These are phyloP conservation scores for Phataginus tricuspis DNA, from an alignment of 2,797 vertebrate species.

Conservation along the genomic window DNA sequence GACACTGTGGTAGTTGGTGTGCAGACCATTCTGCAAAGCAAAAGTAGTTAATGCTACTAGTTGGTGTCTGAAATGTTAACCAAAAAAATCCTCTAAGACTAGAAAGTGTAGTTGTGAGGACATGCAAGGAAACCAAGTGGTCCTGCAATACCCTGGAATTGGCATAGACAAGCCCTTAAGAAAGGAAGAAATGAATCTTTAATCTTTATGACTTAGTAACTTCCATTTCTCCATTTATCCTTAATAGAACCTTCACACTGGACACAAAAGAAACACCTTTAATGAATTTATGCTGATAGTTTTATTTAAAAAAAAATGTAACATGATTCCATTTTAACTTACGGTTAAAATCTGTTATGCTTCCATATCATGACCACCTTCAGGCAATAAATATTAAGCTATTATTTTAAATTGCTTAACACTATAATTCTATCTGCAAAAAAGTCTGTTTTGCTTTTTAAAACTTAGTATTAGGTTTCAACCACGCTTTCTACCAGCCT, in stretches of 20 bases:
- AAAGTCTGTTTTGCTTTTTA: slow-evolving; percentile 35
- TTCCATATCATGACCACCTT: not conserved
- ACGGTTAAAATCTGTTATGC: not conserved
- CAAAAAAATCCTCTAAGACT: not conserved
- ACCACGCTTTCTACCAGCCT: not conserved
- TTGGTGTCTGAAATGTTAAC: not conserved
- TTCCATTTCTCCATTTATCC: not conserved
- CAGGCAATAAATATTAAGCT: not conserved
- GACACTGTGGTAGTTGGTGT: not conserved
- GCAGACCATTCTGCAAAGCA: not conserved
- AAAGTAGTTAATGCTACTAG: not conserved
- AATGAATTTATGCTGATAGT: slow-evolving; percentile 7
- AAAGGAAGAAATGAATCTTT: not conserved
- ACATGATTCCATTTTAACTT: not conserved
- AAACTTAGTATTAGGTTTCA: slow-evolving; percentile 61
- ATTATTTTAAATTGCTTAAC: slow-evolving; percentile 1
- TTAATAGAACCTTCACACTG: not conserved
- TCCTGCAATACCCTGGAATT: not conserved
- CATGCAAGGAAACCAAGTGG: not conserved
- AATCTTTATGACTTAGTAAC: slow-evolving; percentile 11
- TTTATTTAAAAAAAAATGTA: not conserved
- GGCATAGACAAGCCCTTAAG: not conserved
- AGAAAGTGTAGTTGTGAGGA: not conserved
- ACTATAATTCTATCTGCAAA: not conserved
- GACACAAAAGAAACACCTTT: not conserved